Base-by-base conservation (phyloP, 2,888 invertebrate species). In the Timandra comae region DNA sequence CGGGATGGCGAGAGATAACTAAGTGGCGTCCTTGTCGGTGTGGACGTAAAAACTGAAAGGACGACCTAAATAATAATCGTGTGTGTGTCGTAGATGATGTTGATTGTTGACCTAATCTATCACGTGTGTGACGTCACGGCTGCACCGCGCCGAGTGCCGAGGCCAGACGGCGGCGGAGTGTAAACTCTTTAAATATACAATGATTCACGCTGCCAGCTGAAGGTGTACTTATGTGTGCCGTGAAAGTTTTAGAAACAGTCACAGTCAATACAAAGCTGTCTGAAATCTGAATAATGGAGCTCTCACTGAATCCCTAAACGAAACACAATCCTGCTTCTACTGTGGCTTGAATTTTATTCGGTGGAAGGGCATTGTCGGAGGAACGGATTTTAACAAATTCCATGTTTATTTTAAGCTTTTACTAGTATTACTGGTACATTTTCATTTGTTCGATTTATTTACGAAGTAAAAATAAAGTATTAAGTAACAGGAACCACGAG, bases 81-180 rank as follows among this genome's bases (percentile, higher is more conserved):
- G 16, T 16, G 16, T 16, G 16, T 16, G 37, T 41, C 37, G 27
- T 29, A 39, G 39, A 43, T 37, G 46, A 49, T 52, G 49, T 52
- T 58, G 51, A 52, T 57, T 61, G 59, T 70, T 65, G 62, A 64
- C 59, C 56, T 56, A 66, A 66, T 69, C 58, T 62, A 63, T 67
- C 59, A 63, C 49, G 49, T 41, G 44, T 35, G 52, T 66, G 68
- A 69, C 63, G 66, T 63, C 65, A 63, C 43, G 36, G 33, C 46
- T 49, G 57, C 57, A 52, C 29, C 46, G 32, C 35, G 30, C 38
- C 58, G 59, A 45, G 32, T 34, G 30, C 38, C 58, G 59, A 63
- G 64, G 65, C 57, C 66, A 68, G 62, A 58, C 64, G 46, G 49
- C 44, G 34, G 30, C 40, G 30, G 29, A 21, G 19, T 35, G 46